Evolutionary conservation across 2,113 vertebrate genomes (phyloP), one percentile per base, ranked within the genome.

Genomic region (Cyanistes caeruleus): DNA sequence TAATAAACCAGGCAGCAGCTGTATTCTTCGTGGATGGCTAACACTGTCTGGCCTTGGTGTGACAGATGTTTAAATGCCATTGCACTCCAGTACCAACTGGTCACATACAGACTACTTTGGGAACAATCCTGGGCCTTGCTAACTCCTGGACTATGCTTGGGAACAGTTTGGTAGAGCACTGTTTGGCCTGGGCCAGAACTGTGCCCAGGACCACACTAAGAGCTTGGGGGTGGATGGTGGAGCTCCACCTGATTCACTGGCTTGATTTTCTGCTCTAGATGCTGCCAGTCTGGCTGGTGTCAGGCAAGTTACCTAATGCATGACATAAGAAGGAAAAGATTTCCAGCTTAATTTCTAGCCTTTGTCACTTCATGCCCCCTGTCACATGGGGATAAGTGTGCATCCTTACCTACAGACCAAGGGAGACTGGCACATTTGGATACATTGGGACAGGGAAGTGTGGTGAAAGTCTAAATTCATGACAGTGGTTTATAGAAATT

Each of bases 211-310:
- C 33, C 3, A 3, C 31, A 28, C 41, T 14, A 33, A 52, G 51
- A 51, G 22, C 41, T 63, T 33, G 27, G 24, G 24, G 41, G 18
- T n/a, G 33, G 56, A 21, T 62, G 39, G 30, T 13, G 52, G 65
- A 82, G 28, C 16, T 87, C 33, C 44, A 37, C 21, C 69, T 63
- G 37, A 33, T 79, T 72, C 62, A 35, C 56, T 75, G 53, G 52
- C 65, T 91, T 93, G 56, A 68, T 89, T 74, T 96, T 78, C 81
- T 82, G 81, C 73, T 87, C 52, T 68, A 82, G 73, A 39, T 78
- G 77, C 87, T 74, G 39, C 48, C 65, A 63, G 39, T 67, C 69
- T 51, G 39, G 48, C 72, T 52, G 35, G 52, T 78, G 52, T 81
- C 73, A 37, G 82, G 19, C 33, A 87, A 52, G n/a, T 82, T 76